Conservation (phyloP, 2,888 invertebrate genomes). For the Eilema griseolum region DNA sequence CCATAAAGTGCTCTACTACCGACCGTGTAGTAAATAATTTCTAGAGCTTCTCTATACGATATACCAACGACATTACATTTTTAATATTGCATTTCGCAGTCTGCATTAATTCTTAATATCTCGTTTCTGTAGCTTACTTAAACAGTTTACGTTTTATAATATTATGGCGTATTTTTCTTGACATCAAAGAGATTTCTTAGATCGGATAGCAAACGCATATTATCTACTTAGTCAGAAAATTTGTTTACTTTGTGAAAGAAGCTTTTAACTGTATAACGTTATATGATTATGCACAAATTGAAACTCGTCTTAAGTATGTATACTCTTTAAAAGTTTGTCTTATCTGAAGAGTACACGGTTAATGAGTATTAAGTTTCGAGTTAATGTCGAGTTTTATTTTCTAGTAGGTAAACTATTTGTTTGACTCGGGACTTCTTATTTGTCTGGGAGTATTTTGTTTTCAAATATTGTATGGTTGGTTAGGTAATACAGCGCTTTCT, state of each 20-base stretch:
- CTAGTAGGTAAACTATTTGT: background rate
- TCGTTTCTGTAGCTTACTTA: constrained; percentile 25
- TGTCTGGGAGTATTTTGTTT: background rate
- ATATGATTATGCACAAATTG: constrained; percentile 18
- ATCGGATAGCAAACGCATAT: constrained; percentile 19
- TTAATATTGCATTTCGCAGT: constrained; percentile 46
- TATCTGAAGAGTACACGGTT: background rate
- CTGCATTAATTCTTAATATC: constrained; percentile 40
- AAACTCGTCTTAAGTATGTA: background rate
- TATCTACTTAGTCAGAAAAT: constrained; percentile 19
- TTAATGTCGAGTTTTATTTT: background rate
- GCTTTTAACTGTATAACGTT: constrained; percentile 5
- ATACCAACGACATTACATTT: constrained; percentile 38
- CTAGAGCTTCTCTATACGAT: constrained; percentile 33
- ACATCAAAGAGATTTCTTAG: constrained; percentile 21
- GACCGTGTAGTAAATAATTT: constrained; percentile 32
- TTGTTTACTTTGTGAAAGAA: constrained; percentile 10
- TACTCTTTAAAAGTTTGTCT: background rate
- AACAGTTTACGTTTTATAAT: constrained; percentile 27
- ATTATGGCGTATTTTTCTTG: constrained; percentile 18
- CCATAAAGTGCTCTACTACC: constrained; percentile 31
- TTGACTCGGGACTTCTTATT: background rate
- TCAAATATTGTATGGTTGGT: background rate
- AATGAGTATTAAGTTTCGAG: background rate
- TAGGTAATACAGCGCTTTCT: background rate